phyloP scores from a whole-genome alignment of 2,888 invertebrate genomes.

The Ormyrus nitidulus region DNA sequence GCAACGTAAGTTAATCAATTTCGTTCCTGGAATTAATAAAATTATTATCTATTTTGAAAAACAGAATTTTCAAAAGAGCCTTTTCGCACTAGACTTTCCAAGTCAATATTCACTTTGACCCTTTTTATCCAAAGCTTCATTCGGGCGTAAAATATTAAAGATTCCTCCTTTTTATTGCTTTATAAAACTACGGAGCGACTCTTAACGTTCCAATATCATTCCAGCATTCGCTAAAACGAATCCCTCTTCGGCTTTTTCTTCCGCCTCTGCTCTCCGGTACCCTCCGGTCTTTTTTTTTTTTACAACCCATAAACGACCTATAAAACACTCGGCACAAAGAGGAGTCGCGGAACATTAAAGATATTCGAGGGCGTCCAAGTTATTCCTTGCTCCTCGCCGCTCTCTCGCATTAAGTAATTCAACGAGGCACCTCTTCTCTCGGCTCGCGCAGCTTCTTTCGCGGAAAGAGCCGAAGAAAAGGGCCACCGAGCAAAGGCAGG shows the following conservation, averaged over 20 bases:
- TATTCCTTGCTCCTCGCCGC: conserved; percentile 58
- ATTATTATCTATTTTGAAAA: too few species aligned
- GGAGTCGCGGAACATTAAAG: conserved; percentile 37
- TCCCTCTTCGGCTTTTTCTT: neutral
- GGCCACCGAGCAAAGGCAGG: neutral
- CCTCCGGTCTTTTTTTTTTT: conserved; percentile 25
- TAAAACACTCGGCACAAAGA: conserved; percentile 48
- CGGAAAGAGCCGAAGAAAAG: conserved; percentile 2
- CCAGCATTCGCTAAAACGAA: conserved; percentile 20
- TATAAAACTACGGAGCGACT: conserved; percentile 12
- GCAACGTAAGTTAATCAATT: too few species aligned
- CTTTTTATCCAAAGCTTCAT: too few species aligned
- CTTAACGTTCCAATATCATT: conserved; percentile 2
- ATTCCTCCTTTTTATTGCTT: conserved; percentile 7
- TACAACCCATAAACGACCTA: conserved; percentile 49
- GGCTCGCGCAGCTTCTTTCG: neutral
- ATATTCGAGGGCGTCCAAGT: conserved; percentile 58
- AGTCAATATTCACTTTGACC: too few species aligned
- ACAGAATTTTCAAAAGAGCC: too few species aligned
- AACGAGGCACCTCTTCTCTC: conserved; percentile 18
- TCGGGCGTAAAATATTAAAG: conserved; percentile 22
- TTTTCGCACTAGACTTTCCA: too few species aligned
- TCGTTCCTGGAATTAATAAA: too few species aligned
- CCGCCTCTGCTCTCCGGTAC: neutral
- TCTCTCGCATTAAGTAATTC: conserved; percentile 48